Evolutionary conservation across 2,888 invertebrate species (phyloP).

Genomic region (Drosophila affinis): DNA sequence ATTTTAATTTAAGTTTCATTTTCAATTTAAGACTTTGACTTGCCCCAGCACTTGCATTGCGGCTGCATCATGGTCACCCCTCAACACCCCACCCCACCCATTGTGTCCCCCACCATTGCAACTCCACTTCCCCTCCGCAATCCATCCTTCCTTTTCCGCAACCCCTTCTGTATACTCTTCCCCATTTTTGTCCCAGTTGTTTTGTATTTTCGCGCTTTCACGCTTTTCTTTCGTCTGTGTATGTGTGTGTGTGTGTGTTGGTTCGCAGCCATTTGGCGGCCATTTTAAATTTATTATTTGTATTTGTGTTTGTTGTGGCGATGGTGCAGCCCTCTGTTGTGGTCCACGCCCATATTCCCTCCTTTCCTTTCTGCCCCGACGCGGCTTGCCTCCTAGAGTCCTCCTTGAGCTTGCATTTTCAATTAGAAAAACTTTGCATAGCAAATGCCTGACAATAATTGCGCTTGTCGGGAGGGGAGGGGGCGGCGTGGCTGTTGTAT

Average conservation of each 20-base stretch:
- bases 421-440: constrained; percentile 74
- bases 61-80: constrained; percentile 50
- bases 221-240: constrained; percentile 56
- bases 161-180: background rate
- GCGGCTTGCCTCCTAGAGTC: constrained; percentile 16
- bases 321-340: constrained; percentile 47
- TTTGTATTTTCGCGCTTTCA: constrained; percentile 74
- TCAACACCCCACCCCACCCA: background rate
- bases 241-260: constrained; percentile 17
- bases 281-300: constrained; percentile 78
- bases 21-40: constrained; percentile 80
- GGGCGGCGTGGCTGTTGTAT: constrained; percentile 52
- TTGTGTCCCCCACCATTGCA: constrained; percentile 20
- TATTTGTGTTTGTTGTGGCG: constrained; percentile 54
- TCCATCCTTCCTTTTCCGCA: background rate
- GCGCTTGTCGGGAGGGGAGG: constrained; percentile 36
- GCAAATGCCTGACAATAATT: constrained; percentile 68
- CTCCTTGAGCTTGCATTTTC: constrained; percentile 70
- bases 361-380: background rate
- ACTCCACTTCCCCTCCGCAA: background rate
- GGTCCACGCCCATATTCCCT: constrained; percentile 39
- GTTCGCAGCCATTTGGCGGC: constrained; percentile 66
- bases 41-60: constrained; percentile 57
- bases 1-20: constrained; percentile 83
- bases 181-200: constrained; percentile 53